Conservation (phyloP, 2,797 vertebrate species). For the Avahi laniger region DNA sequence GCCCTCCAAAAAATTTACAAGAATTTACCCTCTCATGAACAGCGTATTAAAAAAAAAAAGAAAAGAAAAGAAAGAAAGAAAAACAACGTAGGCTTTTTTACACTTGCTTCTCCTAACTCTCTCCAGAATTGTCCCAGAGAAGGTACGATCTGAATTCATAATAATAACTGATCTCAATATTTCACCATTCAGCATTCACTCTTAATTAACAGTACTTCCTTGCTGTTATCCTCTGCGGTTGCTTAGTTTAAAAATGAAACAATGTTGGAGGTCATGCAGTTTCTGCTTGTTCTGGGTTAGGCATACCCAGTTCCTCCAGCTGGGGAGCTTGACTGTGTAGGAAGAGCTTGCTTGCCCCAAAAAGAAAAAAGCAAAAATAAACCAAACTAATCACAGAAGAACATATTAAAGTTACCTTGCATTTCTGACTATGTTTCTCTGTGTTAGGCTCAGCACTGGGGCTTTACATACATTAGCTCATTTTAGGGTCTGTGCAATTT, state of each 20-base stretch:
- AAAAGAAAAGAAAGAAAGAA: no score
- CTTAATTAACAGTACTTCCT: background rate
- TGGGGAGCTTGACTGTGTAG: background rate
- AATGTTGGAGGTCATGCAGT: background rate
- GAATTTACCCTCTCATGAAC: background rate
- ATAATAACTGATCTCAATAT: background rate
- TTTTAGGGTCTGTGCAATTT: slow-evolving; percentile 18
- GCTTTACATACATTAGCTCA: background rate
- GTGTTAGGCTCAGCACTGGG: background rate
- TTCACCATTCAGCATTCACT: background rate
- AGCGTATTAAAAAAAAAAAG: background rate
- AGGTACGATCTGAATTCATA: background rate
- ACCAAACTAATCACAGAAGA: background rate
- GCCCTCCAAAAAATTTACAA: background rate
- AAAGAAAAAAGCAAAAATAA: background rate
- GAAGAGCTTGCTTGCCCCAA: rapidly evolving
- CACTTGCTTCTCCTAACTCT: background rate
- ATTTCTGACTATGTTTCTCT: background rate
- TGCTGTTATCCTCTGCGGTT: background rate
- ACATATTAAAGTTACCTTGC: background rate
- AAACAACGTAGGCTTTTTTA: background rate
- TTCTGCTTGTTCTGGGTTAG: background rate
- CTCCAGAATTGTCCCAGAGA: background rate
- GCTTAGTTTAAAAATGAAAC: background rate
- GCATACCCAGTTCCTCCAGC: background rate